These are phyloP conservation scores for Drosophila tanythrix DNA, from an alignment of 2,888 invertebrate genomes.

Conservation along the genomic window DNA sequence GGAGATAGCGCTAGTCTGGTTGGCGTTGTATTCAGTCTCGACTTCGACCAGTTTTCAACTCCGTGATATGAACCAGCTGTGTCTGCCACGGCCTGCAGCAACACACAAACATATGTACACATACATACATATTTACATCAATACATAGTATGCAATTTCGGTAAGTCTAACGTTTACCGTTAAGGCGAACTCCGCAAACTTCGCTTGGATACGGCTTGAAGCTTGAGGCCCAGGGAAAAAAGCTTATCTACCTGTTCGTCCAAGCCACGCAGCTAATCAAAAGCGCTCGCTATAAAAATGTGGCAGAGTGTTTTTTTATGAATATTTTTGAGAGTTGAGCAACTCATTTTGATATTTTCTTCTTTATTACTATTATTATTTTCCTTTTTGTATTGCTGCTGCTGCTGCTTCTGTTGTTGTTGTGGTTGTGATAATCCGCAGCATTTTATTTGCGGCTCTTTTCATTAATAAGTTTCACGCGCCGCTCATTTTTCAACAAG, in stretches of 20 bases:
- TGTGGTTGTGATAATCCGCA: slow-evolving; percentile 63
- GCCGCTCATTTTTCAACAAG: slow-evolving; percentile 77
- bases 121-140: not conserved
- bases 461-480: slow-evolving; percentile 82
- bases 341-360: slow-evolving; percentile 12
- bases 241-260: slow-evolving; percentile 31
- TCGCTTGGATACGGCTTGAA: not conserved
- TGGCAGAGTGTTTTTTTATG: slow-evolving; percentile 28
- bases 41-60: slow-evolving; percentile 49
- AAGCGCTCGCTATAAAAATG: slow-evolving; percentile 18
- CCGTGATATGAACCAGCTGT: slow-evolving; percentile 71
- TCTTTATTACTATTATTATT: slow-evolving; percentile 5
- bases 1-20: slow-evolving; percentile 38
- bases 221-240: not conserved
- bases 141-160: slow-evolving; percentile 55
- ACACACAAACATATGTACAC: slow-evolving; percentile 15
- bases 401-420: slow-evolving; percentile 34
- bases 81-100: slow-evolving; percentile 54
- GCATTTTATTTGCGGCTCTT: slow-evolving; percentile 71
- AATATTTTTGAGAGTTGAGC: not conserved
- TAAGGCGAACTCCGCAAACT: slow-evolving; percentile 22
- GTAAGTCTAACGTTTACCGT: slow-evolving; percentile 70
- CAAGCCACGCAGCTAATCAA: slow-evolving; percentile 32
- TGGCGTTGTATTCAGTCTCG: slow-evolving; percentile 49
- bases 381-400: slow-evolving; percentile 5